phyloP scores from a whole-genome alignment of 2,797 vertebrate genomes.

The Cygnus olor region DNA sequence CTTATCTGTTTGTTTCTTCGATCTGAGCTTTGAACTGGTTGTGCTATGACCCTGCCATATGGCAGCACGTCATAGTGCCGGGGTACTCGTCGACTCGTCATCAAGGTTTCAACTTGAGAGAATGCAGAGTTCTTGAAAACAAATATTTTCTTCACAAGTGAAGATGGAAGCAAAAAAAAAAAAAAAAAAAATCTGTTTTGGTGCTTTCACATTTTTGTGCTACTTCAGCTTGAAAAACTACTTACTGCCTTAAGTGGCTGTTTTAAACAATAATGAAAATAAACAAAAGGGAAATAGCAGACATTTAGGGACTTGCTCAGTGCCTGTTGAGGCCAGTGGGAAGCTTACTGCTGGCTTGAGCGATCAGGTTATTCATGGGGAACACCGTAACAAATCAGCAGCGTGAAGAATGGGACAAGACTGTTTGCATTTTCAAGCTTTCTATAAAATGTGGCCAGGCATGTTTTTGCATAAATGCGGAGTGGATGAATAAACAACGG shows the following conservation, averaged over 20 bases:
- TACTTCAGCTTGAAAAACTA: conserved; percentile 11
- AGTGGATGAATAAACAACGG: background rate
- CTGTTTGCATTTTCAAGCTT: background rate
- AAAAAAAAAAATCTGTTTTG: background rate
- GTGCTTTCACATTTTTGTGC: background rate
- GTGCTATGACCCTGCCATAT: background rate
- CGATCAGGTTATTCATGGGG: background rate
- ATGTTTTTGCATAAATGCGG: background rate
- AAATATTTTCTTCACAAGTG: background rate
- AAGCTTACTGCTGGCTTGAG: conserved; percentile 15
- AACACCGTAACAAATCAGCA: background rate
- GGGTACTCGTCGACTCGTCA: background rate
- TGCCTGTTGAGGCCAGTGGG: background rate
- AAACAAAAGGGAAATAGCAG: background rate
- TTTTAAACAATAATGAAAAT: background rate
- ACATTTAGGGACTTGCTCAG: background rate
- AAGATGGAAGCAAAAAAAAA: background rate
- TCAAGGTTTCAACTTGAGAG: background rate
- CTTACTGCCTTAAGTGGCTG: background rate
- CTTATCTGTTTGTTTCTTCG: background rate
- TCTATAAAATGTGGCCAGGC: background rate
- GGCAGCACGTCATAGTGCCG: background rate
- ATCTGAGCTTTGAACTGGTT: background rate
- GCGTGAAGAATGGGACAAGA: background rate
- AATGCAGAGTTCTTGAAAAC: background rate